Percentiles rank a stretch among this genome's conserved stretches.
Conservation (phyloP, 2,113 vertebrate species). For the Oreochromis tanganicae region DNA sequence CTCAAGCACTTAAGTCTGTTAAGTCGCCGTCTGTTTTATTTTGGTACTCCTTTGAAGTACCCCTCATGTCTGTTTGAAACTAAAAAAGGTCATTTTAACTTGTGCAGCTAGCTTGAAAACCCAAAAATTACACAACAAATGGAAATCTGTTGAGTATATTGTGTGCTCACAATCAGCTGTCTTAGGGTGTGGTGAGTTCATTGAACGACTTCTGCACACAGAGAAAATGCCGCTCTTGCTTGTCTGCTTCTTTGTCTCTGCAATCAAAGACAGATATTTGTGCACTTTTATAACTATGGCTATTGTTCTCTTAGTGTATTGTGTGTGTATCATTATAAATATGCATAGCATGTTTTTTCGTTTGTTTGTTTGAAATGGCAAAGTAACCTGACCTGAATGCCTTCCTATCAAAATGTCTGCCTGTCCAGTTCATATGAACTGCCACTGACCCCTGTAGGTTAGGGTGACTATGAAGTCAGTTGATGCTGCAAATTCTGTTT, state of each 20-base stretch:
- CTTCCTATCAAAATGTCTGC: neutral
- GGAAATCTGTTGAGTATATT: neutral
- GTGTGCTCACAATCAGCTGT: neutral
- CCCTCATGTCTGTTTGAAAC: neutral
- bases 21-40: fast-evolving
- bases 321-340: neutral
- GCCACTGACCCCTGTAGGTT: too few species aligned
- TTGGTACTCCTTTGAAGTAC: neutral
- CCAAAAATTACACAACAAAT: neutral
- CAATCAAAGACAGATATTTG: neutral
- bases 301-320: neutral
- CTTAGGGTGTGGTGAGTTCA: neutral
- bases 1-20: neutral
- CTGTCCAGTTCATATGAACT: neutral
- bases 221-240: neutral
- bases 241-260: neutral
- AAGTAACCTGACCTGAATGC: neutral
- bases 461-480: too few species aligned
- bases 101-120: neutral
- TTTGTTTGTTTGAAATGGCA: neutral
- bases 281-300: neutral
- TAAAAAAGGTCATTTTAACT: neutral
- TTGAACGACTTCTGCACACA: neutral
- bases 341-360: neutral
- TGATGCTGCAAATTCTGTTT: too few species aligned